Percentiles rank a stretch among this genome's conserved stretches.
These are phyloP conservation scores for Hylaeus volcanicus DNA, from an alignment of 1,140 invertebrate species.

Conservation along the genomic window DNA sequence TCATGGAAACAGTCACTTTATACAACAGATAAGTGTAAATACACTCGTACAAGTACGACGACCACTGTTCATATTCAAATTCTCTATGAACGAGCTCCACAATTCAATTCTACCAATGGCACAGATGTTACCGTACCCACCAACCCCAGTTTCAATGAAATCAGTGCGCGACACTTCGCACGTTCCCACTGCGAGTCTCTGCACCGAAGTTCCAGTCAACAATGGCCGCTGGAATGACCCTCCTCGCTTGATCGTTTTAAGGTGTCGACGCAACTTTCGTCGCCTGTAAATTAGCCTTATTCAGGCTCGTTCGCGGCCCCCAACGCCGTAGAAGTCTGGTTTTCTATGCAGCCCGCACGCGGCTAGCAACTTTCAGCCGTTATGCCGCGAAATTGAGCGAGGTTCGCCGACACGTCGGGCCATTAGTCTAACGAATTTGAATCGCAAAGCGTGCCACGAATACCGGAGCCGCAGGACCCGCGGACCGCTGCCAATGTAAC, in stretches of 20 bases:
- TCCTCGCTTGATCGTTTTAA: slow-evolving; percentile 5
- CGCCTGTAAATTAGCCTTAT: slow-evolving; percentile 35
- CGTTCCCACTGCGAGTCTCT: neutral
- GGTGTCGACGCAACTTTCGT: slow-evolving; percentile 14
- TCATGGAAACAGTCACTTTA: no score
- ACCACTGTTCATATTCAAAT: no score
- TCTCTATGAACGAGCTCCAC: no score
- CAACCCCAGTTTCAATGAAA: neutral
- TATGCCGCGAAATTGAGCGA: slow-evolving; percentile 36
- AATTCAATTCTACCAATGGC: no score
- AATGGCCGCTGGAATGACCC: slow-evolving; percentile 3
- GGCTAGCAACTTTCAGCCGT: slow-evolving; percentile 39
- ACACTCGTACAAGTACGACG: no score
- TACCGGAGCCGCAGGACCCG: slow-evolving; percentile 26
- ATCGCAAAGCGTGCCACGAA: slow-evolving; percentile 52
- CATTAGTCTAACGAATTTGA: slow-evolving; percentile 54
- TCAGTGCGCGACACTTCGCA: neutral
- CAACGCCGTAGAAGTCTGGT: neutral
- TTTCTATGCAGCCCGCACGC: neutral
- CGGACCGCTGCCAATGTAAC: neutral
- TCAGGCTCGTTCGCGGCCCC: neutral
- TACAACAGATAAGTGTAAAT: no score
- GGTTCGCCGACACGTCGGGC: slow-evolving; percentile 33
- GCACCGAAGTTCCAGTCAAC: neutral
- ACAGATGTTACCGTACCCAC: no score